phyloP scores from a whole-genome alignment of 2,113 vertebrate genomes.

The Ophiodon elongatus region DNA sequence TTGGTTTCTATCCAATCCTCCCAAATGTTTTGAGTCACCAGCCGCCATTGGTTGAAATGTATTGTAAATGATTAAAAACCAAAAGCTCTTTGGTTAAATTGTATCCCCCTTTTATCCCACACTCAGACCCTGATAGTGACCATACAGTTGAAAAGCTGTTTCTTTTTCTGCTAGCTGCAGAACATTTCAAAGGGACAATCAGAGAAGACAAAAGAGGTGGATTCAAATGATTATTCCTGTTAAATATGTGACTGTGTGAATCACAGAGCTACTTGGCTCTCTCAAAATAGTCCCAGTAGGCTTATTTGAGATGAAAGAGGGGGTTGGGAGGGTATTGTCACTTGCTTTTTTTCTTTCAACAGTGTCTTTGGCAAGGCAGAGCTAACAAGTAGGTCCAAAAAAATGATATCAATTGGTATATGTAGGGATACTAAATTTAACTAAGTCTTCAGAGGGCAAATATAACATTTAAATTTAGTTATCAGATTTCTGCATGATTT shows the following conservation, averaged over 20 bases:
- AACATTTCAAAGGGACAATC: conserved; percentile 33
- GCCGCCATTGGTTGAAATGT: background rate
- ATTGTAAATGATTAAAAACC: background rate
- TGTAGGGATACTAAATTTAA: conserved; percentile 32
- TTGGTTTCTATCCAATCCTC: background rate
- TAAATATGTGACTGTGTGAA: conserved; percentile 65
- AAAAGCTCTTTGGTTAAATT: background rate
- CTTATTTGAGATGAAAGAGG: conserved; percentile 66
- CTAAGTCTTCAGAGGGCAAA: conserved; percentile 1
- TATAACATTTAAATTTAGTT: background rate
- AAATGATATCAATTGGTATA: conserved; percentile 37
- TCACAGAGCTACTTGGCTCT: conserved; percentile 63
- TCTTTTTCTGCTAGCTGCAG: conserved; percentile 8
- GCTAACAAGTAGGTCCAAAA: conserved; percentile 47
- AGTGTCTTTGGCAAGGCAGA: conserved; percentile 44
- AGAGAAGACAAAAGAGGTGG: conserved; percentile 57
- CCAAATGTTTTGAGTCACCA: background rate
- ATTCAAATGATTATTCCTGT: conserved; percentile 63
- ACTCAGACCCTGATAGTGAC: conserved; percentile 21
- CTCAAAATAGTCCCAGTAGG: conserved; percentile 62
- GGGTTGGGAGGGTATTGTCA: conserved; percentile 49
- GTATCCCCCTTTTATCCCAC: background rate
- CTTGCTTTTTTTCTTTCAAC: conserved; percentile 51
- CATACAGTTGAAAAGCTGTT: conserved; percentile 2
- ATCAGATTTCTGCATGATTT: conserved; percentile 8